These are phyloP conservation scores for Stomatorhinus ivindoensis DNA, from an alignment of 2,113 vertebrate species.

Conservation along the genomic window DNA sequence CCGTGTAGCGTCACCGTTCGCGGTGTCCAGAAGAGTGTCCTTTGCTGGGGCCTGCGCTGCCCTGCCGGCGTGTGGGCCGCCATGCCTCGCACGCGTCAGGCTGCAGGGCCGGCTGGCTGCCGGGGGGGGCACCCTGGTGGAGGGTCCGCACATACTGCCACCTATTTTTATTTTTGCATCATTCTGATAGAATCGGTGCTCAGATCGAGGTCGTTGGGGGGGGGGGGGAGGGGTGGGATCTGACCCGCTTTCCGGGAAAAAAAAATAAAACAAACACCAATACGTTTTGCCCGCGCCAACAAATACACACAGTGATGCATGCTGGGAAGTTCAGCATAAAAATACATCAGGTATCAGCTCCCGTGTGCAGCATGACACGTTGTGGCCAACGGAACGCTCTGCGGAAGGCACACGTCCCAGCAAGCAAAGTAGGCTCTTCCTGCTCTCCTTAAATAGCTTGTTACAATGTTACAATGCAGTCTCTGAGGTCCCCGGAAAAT, in stretches of 20 bases:
- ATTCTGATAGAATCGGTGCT: slow-evolving; percentile 41
- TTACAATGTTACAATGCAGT: slow-evolving; percentile 12
- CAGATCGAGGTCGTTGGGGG: slow-evolving; percentile 38
- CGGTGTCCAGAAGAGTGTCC: background rate
- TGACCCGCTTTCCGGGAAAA: slow-evolving; percentile 41
- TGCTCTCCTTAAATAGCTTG: slow-evolving; percentile 18
- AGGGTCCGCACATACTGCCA: background rate
- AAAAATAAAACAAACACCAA: slow-evolving; percentile 12
- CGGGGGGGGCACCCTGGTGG: background rate
- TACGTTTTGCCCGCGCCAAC: background rate
- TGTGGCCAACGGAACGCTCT: background rate
- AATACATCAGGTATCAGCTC: background rate
- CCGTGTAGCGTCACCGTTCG: too few relatives aligned
- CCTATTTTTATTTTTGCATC: slow-evolving; percentile 34
- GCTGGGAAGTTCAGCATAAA: slow-evolving; percentile 11
- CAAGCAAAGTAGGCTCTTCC: background rate
- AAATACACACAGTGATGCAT: background rate
- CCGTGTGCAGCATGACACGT: background rate
- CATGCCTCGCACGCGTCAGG: background rate
- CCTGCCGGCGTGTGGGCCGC: background rate
- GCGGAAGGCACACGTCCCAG: background rate
- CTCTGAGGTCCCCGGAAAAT: background rate
- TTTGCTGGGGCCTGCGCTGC: background rate
- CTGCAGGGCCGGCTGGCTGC: background rate
- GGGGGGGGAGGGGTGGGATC: slow-evolving; percentile 31